Percentiles rank a stretch among this genome's conserved stretches.
phyloP scores from a whole-genome alignment of 2,113 vertebrate species.

The Formicarius rufipectus region DNA sequence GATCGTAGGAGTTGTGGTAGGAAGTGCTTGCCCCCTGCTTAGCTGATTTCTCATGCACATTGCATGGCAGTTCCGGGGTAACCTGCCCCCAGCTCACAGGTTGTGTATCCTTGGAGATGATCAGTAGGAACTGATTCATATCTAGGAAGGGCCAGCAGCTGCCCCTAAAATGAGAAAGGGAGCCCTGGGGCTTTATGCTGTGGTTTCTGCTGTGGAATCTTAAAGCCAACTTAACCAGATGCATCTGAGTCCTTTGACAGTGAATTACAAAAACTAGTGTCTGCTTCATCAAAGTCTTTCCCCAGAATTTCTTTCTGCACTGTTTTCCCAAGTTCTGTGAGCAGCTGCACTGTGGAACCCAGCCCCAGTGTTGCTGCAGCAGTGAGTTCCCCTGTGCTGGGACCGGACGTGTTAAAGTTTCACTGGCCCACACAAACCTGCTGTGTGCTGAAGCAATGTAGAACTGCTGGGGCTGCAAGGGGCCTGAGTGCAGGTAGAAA shows the following conservation, averaged over 20 bases:
- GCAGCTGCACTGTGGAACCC: neutral
- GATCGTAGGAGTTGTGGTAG: slow-evolving; percentile 17
- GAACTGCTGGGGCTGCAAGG: neutral
- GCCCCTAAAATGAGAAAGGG: neutral
- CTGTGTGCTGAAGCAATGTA: neutral
- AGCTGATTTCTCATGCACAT: slow-evolving; percentile 48
- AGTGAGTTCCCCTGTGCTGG: neutral
- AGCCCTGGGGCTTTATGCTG: neutral
- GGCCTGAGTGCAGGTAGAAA: neutral
- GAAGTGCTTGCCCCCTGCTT: slow-evolving; percentile 1
- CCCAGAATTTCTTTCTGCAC: neutral
- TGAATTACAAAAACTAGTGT: neutral
- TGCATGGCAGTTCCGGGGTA: slow-evolving; percentile 23
- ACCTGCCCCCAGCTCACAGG: neutral
- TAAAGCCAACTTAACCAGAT: neutral
- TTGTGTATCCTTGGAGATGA: neutral
- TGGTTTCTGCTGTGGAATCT: neutral
- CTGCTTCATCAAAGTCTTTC: neutral
- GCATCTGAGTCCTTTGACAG: neutral
- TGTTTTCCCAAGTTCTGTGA: neutral
- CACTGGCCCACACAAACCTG: neutral
- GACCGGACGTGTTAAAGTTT: neutral
- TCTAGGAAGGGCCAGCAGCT: neutral
- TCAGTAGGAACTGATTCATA: neutral
- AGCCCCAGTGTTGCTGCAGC: neutral